Percentiles rank a stretch among this genome's conserved stretches.
Evolutionary conservation across 1,140 invertebrate genomes (phyloP).

Genomic region (Hyposmocoma kahamanoa): DNA sequence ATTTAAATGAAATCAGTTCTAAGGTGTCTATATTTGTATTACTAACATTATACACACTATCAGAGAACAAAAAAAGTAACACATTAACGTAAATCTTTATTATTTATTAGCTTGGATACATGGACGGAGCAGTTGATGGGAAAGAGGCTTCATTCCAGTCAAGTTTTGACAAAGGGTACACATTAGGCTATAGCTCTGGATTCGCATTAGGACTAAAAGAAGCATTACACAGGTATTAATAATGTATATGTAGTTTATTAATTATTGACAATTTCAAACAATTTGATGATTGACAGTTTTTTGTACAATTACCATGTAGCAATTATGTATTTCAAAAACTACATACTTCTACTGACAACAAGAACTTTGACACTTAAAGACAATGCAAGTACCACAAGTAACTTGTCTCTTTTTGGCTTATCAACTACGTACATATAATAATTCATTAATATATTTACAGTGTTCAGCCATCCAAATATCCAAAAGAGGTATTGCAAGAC

Average conservation of each 20-base stretch:
- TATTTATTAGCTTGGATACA: slow-evolving; percentile 38
- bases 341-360: not conserved
- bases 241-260: slow-evolving; percentile 4
- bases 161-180: slow-evolving; percentile 52
- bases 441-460: slow-evolving; percentile 1
- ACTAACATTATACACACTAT: too few relatives aligned
- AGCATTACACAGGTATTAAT: slow-evolving; percentile 20
- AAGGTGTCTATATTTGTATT: too few relatives aligned
- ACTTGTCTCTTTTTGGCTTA: too few relatives aligned
- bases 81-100: not conserved
- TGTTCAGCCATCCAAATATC: not conserved
- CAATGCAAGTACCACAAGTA: too few relatives aligned
- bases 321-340: not conserved
- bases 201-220: slow-evolving; percentile 31
- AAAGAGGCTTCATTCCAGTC: slow-evolving; percentile 45
- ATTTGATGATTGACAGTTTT: too few relatives aligned
- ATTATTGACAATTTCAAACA: too few relatives aligned
- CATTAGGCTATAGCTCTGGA: slow-evolving; percentile 46
- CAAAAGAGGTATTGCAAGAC: slow-evolving; percentile 12
- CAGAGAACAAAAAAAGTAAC: too few relatives aligned
- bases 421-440: not conserved
- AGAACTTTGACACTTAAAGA: too few relatives aligned
- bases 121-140: slow-evolving; percentile 48
- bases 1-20: too few relatives aligned
- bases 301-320: not conserved